phyloP scores from a whole-genome alignment of 2,113 vertebrate species.

The Varanus komodoensis region DNA sequence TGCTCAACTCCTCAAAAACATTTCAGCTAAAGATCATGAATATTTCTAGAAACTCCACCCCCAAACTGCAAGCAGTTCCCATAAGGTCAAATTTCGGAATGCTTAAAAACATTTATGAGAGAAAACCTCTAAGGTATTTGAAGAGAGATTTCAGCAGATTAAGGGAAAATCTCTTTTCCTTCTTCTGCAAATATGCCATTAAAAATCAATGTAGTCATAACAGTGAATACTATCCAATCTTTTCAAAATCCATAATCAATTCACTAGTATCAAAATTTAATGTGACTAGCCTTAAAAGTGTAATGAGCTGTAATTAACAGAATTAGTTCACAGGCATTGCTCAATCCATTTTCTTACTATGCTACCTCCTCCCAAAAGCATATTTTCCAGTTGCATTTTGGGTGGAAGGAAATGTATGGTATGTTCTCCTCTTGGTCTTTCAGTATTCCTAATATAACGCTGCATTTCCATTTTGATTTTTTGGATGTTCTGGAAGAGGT shows the following conservation, averaged over 20 bases:
- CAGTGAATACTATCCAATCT: accelerated
- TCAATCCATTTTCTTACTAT: accelerated
- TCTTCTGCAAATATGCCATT: slow-evolving; percentile 24
- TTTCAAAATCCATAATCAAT: not conserved
- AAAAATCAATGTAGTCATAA: not conserved
- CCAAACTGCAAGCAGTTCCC: slow-evolving; percentile 6
- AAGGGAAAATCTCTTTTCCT: slow-evolving; percentile 49
- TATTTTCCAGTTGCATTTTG: not conserved
- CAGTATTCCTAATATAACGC: no score
- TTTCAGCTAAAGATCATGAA: slow-evolving; percentile 35
- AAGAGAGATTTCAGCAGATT: slow-evolving; percentile 48
- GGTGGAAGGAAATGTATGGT: no score
- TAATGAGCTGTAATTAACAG: not conserved
- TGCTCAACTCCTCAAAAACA: slow-evolving; percentile 19
- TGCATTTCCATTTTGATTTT: no score
- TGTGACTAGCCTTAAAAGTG: accelerated
- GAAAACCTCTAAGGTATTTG: slow-evolving; percentile 21
- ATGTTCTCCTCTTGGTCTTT: no score
- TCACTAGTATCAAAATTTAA: not conserved
- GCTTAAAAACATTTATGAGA: slow-evolving; percentile 23
- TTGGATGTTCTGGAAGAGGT: no score
- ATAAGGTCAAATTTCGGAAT: slow-evolving; percentile 30
- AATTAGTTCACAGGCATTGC: accelerated
- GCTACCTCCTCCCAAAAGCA: accelerated
- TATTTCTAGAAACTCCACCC: not conserved